phyloP scores from a whole-genome alignment of 2,113 vertebrate genomes.

The Aldabrachelys gigantea region DNA sequence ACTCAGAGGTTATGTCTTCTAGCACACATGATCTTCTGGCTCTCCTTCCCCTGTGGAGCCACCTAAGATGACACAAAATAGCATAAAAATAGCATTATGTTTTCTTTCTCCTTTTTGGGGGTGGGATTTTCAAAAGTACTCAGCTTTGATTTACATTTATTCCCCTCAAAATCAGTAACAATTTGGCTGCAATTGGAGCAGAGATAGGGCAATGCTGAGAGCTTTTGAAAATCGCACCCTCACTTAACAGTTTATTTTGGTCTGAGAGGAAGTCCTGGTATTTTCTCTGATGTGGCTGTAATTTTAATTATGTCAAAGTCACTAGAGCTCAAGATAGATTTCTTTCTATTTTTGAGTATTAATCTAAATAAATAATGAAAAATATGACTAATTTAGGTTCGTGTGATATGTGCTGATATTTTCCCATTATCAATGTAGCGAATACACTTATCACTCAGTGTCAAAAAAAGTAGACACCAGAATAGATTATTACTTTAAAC shows the following conservation, averaged over 20 bases:
- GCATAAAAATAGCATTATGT: neutral
- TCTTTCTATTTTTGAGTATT: neutral
- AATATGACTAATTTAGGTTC: neutral
- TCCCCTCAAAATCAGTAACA: neutral
- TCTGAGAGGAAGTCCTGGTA: neutral
- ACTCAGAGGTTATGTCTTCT: neutral
- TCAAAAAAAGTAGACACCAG: neutral
- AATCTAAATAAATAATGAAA: neutral
- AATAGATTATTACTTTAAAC: neutral
- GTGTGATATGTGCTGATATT: neutral
- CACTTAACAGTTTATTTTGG: neutral
- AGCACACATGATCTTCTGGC: no score
- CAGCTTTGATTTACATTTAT: neutral
- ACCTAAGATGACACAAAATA: neutral
- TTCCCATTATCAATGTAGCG: neutral
- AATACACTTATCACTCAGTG: neutral
- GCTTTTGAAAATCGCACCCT: neutral
- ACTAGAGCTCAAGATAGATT: neutral
- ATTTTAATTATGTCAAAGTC: neutral
- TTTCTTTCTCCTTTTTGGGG: neutral
- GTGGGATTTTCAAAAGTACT: neutral
- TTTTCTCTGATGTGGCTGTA: neutral
- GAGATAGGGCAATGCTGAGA: neutral
- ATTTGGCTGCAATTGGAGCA: neutral
- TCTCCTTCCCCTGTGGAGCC: neutral